Percentiles rank a stretch among this genome's conserved stretches.
Conservation (phyloP, 2,888 invertebrate genomes). For the Drosophila demipolita region DNA sequence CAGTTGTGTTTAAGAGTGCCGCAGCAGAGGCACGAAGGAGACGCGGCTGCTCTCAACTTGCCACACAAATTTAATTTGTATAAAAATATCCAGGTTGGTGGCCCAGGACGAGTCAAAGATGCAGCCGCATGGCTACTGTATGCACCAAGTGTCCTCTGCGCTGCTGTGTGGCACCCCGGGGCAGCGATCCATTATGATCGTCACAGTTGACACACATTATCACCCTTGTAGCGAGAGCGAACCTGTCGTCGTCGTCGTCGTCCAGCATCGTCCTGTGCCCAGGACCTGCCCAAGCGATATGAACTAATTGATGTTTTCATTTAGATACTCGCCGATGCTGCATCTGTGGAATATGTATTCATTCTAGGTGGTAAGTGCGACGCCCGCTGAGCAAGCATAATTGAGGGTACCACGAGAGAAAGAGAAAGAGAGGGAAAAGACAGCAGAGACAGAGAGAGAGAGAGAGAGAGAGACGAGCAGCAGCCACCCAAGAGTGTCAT, state of each 20-base stretch:
- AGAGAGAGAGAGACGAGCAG: slow-evolving; percentile 23
- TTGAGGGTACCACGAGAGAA: slow-evolving; percentile 56
- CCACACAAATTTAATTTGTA: slow-evolving; percentile 78
- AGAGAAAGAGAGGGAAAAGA: background rate
- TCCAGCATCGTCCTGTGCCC: slow-evolving; percentile 15
- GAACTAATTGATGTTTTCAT: slow-evolving; percentile 82
- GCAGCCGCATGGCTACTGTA: slow-evolving; percentile 77
- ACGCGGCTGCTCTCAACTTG: slow-evolving; percentile 46
- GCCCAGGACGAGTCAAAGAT: slow-evolving; percentile 53
- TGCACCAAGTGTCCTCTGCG: slow-evolving; percentile 49
- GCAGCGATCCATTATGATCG: slow-evolving; percentile 78
- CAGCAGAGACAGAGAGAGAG: background rate
- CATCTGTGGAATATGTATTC: slow-evolving; percentile 59
- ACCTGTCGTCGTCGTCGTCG: slow-evolving; percentile 69
- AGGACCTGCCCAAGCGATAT: slow-evolving; percentile 48
- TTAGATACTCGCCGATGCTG: slow-evolving; percentile 43
- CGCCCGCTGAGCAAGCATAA: slow-evolving; percentile 84
- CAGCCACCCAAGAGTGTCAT: slow-evolving; percentile 51
- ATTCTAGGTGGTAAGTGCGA: slow-evolving; percentile 83
- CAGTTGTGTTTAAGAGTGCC: slow-evolving; percentile 68
- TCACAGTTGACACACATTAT: slow-evolving; percentile 80
- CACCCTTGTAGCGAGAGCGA: slow-evolving; percentile 63
- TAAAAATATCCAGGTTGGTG: slow-evolving; percentile 81
- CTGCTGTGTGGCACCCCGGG: slow-evolving; percentile 26
- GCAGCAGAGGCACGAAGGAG: slow-evolving; percentile 30